Evolutionary conservation across 2,888 invertebrate species (phyloP).

Genomic region (Cryptocephalus primarius): DNA sequence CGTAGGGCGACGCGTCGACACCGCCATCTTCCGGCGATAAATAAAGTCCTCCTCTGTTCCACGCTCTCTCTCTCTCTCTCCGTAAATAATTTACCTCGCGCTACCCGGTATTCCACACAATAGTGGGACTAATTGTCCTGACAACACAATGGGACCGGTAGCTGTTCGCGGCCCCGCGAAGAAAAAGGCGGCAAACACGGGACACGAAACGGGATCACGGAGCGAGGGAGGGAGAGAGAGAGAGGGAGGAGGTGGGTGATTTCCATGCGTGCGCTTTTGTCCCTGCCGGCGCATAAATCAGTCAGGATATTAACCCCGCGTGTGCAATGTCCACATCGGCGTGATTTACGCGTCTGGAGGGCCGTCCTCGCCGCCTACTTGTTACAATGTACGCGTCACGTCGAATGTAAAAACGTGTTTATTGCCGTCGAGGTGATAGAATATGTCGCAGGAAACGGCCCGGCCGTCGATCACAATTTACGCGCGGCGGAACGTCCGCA

Average conservation of each 20-base stretch:
- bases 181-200: not conserved
- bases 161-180: conserved; percentile 1
- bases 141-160: conserved; percentile 5
- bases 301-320: conserved; percentile 37
- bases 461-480: conserved; percentile 27
- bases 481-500: too few relatives aligned
- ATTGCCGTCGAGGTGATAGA: conserved; percentile 32
- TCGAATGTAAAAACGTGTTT: conserved; percentile 36
- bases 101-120: conserved; percentile 4
- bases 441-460: conserved; percentile 35
- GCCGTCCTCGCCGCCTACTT: conserved; percentile 34
- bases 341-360: conserved; percentile 37
- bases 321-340: conserved; percentile 33
- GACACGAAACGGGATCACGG: not conserved
- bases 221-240: not conserved
- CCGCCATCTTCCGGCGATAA: too few relatives aligned
- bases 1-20: too few relatives aligned
- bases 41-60: too few relatives aligned
- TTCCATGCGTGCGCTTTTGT: not conserved
- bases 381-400: conserved; percentile 33
- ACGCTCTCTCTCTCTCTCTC: too few relatives aligned
- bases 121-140: conserved; percentile 6
- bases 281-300: conserved; percentile 24
- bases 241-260: not conserved
- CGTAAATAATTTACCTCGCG: conserved; percentile 4